phyloP scores from a whole-genome alignment of 1,140 invertebrate genomes.

The Odontomachus brunneus region DNA sequence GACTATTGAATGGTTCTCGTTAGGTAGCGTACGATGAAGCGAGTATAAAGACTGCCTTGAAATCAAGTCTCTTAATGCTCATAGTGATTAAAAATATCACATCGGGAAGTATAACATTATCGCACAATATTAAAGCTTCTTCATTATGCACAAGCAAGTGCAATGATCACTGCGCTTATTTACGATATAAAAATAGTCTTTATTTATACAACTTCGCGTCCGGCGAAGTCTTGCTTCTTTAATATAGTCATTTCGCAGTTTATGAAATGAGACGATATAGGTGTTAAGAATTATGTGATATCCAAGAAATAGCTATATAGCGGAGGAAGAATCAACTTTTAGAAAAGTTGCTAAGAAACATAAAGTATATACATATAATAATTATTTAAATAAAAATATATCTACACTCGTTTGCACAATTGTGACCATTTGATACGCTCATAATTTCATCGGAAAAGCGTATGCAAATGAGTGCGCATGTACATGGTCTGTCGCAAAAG shows the following conservation, averaged over 20 bases:
- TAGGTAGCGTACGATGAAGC: conserved; percentile 86
- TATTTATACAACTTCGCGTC: conserved; percentile 30
- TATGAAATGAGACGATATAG: neutral
- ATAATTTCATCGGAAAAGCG: too few relatives aligned
- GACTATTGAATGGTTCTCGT: conserved; percentile 91
- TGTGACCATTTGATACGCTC: too few relatives aligned
- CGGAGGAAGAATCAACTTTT: conserved; percentile 53
- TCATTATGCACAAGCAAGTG: conserved; percentile 32
- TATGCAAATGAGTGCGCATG: too few relatives aligned
- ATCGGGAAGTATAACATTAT: conserved; percentile 9
- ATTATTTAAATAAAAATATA: neutral
- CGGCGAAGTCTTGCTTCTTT: neutral
- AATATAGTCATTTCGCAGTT: neutral
- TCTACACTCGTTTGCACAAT: too few relatives aligned
- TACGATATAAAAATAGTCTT: conserved; percentile 18
- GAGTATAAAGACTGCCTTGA: conserved; percentile 34
- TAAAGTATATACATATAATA: conserved; percentile 3
- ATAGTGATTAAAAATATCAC: conserved; percentile 33
- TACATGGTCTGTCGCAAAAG: too few relatives aligned
- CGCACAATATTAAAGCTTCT: conserved; percentile 64
- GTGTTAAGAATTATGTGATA: conserved; percentile 7
- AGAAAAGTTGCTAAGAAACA: conserved; percentile 21
- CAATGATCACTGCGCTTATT: conserved; percentile 34
- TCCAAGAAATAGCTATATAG: conserved; percentile 27
- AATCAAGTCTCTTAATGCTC: conserved; percentile 60